Evolutionary conservation across 2,113 vertebrate genomes (phyloP).

Genomic region (Mustela lutreola): DNA sequence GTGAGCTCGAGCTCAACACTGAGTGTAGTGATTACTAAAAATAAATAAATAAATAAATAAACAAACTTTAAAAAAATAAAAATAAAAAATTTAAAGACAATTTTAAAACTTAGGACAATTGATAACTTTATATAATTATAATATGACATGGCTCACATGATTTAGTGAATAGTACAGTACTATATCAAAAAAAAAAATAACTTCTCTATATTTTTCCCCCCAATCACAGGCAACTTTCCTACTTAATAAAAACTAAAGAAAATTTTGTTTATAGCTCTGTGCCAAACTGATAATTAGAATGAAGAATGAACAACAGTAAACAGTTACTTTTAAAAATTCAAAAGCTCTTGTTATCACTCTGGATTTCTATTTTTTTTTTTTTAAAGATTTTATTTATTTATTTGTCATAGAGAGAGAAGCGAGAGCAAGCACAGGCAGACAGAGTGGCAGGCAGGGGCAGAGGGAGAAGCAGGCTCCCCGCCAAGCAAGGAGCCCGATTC

Average conservation of each 20-base stretch:
- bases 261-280: conserved; percentile 36
- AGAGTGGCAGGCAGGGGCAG: too few relatives aligned
- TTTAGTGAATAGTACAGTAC: not conserved
- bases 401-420: too few relatives aligned
- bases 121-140: not conserved
- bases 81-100: not conserved
- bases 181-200: not conserved
- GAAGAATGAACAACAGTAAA: conserved; percentile 31
- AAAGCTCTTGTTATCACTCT: conserved; percentile 24
- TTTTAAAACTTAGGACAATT: not conserved
- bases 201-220: not conserved
- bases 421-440: too few relatives aligned
- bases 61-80: not conserved
- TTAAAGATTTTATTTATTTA: too few relatives aligned
- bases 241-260: conserved; percentile 19
- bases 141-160: not conserved
- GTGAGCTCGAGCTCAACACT: not conserved
- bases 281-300: conserved; percentile 1
- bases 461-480: too few relatives aligned
- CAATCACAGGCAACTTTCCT: not conserved
- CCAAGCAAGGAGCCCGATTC: too few relatives aligned
- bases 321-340: not conserved
- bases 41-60: not conserved
- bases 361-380: conserved; percentile 18
- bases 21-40: not conserved